These are phyloP conservation scores for Beaufortia kweichowensis DNA, from an alignment of 2,113 vertebrate species.

Conservation along the genomic window DNA sequence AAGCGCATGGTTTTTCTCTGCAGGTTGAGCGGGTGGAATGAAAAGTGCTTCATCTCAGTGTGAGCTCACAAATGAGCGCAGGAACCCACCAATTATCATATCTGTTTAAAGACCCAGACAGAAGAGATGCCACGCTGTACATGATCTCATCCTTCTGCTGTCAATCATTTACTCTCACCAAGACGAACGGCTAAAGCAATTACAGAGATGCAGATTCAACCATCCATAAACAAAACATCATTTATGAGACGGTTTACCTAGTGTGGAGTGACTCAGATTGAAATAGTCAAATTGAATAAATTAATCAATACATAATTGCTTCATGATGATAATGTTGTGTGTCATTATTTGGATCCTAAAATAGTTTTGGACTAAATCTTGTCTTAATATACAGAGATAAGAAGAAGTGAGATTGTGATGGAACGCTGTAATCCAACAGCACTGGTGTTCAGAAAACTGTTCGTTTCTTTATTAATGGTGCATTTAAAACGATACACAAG, in stretches of 20 bases:
- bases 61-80: conserved; percentile 14
- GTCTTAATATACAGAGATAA: too few relatives aligned
- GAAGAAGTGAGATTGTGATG: too few relatives aligned
- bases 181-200: conserved; percentile 19
- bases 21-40: neutral
- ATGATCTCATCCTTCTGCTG: neutral
- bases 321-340: too few relatives aligned
- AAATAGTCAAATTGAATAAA: neutral
- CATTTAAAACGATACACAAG: too few relatives aligned
- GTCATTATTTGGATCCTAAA: too few relatives aligned
- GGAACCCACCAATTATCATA: conserved; percentile 25
- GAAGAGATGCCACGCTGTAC: neutral
- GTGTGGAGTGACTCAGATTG: neutral
- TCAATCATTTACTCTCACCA: conserved; percentile 21
- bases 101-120: conserved; percentile 11
- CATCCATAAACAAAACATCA: conserved; percentile 20
- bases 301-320: too few relatives aligned
- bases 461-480: too few relatives aligned
- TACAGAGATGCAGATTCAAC: neutral
- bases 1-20: neutral
- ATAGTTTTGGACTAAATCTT: too few relatives aligned
- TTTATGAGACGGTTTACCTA: conserved; percentile 20
- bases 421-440: too few relatives aligned
- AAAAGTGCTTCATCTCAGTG: neutral
- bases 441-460: too few relatives aligned